A percentile compares a stretch with the other conserved stretches of the same genome.
Evolutionary conservation across 2,113 vertebrate species (phyloP).

Genomic region (Pelusios castaneus): DNA sequence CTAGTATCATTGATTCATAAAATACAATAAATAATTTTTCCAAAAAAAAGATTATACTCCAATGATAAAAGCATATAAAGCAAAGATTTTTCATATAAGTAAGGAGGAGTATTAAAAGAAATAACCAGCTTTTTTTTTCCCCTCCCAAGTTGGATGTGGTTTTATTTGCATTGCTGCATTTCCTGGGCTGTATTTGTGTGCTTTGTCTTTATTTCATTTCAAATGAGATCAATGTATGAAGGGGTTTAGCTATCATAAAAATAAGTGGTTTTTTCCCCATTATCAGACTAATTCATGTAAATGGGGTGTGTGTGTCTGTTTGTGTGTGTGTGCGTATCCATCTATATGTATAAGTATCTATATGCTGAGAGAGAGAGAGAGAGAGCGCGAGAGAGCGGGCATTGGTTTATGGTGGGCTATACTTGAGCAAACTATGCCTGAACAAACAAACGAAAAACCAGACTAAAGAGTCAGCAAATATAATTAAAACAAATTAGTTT

Average conservation of each 20-base stretch:
- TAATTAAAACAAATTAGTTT: not conserved
- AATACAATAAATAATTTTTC: not conserved
- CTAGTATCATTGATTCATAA: not conserved
- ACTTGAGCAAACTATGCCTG: too few relatives aligned
- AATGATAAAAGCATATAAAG: not conserved
- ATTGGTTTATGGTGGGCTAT: not conserved
- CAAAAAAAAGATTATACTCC: not conserved
- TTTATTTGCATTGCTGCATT: not conserved
- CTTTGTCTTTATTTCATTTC: not conserved
- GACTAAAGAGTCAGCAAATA: not conserved
- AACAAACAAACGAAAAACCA: not conserved
- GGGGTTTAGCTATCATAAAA: not conserved
- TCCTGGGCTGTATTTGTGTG: not conserved
- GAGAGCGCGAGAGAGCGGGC: too few relatives aligned
- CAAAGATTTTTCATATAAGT: not conserved
- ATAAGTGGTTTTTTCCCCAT: not conserved
- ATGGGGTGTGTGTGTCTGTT: not conserved
- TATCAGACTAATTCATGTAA: not conserved
- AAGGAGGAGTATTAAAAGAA: not conserved
- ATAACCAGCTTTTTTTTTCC: not conserved
- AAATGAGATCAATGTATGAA: not conserved
- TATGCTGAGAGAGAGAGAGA: not conserved
- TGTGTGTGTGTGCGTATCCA: not conserved
- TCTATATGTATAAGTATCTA: not conserved
- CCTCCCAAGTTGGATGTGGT: rapidly evolving